Base-by-base conservation (phyloP, 2,888 invertebrate genomes). In the Chouioia cunea region DNA sequence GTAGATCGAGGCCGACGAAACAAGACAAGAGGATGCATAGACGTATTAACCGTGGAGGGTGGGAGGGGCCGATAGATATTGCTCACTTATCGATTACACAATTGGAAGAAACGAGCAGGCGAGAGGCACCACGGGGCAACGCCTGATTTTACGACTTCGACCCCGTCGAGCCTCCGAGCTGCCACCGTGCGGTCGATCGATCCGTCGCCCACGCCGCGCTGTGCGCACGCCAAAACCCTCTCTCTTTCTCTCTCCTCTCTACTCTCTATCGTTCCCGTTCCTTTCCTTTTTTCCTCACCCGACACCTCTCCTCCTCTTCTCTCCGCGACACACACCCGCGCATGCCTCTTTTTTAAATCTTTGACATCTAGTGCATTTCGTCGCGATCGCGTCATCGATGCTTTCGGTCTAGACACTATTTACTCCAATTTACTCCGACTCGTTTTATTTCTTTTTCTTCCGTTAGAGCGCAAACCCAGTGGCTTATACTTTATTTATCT, bases 21-120 rank as follows among this genome's bases (percentile, higher is more conserved):
- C 16, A 23, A 10, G 22, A n/a, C 16, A 23, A 2, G n/a, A 15
- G 14, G 14, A 14, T 18, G 53, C 22, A 46, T n/a, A 15, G 53
- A n/a, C 10, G 23, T 36, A 36, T 36, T 36, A 36, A 10, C 36
- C 6, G 6, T 15, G 47, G 56, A 53, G 12, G 20, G 58, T 27
- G 58, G 20, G 47, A 27, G 57, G 23, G 18, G 23, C 36, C 27
- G 59, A 16, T 15, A 18, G 63, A 63, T 66, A 70, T 70, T 68
- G 69, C 67, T 50, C 70, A 54, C 65, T 54, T 73, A 73, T 73
- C 69, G 73, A 73, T 73, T 70, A 66, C 63, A 73, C 69, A 70
- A 73, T 73, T 73, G 58, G 53, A 73, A 70, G 73, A 68, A 71
- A 57, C 63, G 50, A 48, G 48, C n/a, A 46, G 20, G 44, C 23